These are phyloP conservation scores for Balaeniceps rex DNA, from an alignment of 2,113 vertebrate genomes.

Conservation along the genomic window DNA sequence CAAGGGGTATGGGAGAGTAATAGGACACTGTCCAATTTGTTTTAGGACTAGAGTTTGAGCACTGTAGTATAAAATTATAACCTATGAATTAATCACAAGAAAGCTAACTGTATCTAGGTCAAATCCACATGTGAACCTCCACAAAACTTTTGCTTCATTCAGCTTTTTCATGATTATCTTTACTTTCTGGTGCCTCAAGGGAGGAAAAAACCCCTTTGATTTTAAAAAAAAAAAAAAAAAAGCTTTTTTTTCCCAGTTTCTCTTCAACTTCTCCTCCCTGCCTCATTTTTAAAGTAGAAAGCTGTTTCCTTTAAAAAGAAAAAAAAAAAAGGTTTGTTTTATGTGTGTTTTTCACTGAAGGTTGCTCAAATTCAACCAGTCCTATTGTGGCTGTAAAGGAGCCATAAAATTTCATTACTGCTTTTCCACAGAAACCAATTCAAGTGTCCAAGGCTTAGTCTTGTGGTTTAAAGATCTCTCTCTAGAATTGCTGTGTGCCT, in stretches of 20 bases:
- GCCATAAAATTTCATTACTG: background rate
- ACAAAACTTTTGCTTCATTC: conserved; percentile 55
- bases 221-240: background rate
- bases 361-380: background rate
- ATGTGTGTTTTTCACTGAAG: background rate
- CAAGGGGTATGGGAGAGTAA: background rate
- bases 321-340: background rate
- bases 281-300: background rate
- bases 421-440: background rate
- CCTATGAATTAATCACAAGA: background rate
- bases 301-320: background rate
- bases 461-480: background rate
- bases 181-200: background rate
- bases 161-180: conserved; percentile 38
- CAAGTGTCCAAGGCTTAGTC: background rate
- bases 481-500: background rate
- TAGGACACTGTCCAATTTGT: background rate
- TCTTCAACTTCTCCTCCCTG: background rate
- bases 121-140: background rate
- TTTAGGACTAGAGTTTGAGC: background rate
- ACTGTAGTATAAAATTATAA: background rate
- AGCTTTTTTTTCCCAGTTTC: background rate
- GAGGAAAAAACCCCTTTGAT: background rate
- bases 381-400: background rate
- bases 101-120: conserved; percentile 42